phyloP scores from a whole-genome alignment of 2,888 invertebrate species.

The Melanotus villosus region DNA sequence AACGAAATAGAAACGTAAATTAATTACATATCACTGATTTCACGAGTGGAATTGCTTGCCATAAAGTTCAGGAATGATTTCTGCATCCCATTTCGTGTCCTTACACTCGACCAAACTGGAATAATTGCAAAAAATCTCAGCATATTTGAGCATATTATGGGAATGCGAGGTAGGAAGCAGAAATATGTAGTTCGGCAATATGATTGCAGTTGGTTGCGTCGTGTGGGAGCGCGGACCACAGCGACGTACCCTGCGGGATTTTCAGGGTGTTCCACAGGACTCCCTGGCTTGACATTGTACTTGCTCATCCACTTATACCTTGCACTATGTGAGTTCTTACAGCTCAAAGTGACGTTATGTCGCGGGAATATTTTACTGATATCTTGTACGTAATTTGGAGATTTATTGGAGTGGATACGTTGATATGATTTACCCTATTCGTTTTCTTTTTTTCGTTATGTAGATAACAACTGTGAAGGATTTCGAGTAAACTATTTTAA shows the following conservation, averaged over 20 bases:
- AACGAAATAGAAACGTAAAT: neutral
- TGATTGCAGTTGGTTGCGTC: slow-evolving; percentile 57
- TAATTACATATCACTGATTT: slow-evolving; percentile 21
- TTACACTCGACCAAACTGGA: slow-evolving; percentile 33
- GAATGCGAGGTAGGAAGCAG: slow-evolving; percentile 37
- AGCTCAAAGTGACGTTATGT: slow-evolving; percentile 36
- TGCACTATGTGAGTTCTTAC: slow-evolving; percentile 44
- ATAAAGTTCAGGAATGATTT: slow-evolving; percentile 10
- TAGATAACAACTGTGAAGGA: slow-evolving; percentile 19
- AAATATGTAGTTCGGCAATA: too few relatives aligned
- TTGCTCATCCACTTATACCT: slow-evolving; percentile 39
- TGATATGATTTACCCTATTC: slow-evolving; percentile 59
- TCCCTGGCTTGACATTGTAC: slow-evolving; percentile 39
- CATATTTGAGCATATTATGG: slow-evolving; percentile 41
- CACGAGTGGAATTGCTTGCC: slow-evolving; percentile 20
- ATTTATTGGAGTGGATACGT: slow-evolving; percentile 35
- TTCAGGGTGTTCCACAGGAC: slow-evolving; percentile 45
- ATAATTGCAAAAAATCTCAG: slow-evolving; percentile 34
- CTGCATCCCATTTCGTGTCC: slow-evolving; percentile 24
- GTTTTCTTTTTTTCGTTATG: neutral
- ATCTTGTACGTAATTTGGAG: slow-evolving; percentile 25
- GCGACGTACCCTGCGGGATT: slow-evolving; percentile 53
- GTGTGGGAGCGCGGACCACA: slow-evolving; percentile 61
- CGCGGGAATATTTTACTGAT: slow-evolving; percentile 17
- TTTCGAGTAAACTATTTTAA: neutral